These are phyloP conservation scores for Pseudochaenichthys georgianus DNA, from an alignment of 2,797 vertebrate species.

Conservation along the genomic window DNA sequence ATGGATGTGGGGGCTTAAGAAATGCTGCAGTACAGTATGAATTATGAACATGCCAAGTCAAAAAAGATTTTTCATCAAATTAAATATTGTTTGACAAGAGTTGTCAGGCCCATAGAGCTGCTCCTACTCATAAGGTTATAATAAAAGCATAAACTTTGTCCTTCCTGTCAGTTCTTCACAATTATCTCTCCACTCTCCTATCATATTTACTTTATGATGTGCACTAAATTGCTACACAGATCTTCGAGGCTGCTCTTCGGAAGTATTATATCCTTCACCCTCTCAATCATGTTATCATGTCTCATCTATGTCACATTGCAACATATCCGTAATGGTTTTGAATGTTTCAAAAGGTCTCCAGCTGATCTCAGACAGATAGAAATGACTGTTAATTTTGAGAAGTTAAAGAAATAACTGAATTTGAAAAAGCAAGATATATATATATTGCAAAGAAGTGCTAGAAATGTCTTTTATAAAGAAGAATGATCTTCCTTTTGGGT, in stretches of 20 bases:
- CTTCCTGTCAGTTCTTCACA: background rate
- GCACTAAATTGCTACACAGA: background rate
- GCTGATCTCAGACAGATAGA: background rate
- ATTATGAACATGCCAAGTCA: background rate
- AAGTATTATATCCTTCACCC: constrained; percentile 2
- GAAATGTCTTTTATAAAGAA: background rate
- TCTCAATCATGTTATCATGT: background rate
- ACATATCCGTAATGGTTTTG: background rate
- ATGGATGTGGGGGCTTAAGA: background rate
- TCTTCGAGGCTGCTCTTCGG: constrained; percentile 2
- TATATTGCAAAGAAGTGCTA: background rate
- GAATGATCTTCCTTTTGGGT: background rate
- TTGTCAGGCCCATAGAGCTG: background rate
- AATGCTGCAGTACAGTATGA: background rate
- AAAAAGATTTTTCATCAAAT: constrained; percentile 11
- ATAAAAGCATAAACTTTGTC: background rate
- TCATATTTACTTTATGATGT: constrained; percentile 6
- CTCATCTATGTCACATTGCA: background rate
- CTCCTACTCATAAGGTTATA: background rate
- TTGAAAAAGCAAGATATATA: background rate
- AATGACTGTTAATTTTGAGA: background rate
- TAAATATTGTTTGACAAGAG: constrained; percentile 7
- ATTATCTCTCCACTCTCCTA: constrained; percentile 9
- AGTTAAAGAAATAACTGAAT: background rate
- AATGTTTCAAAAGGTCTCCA: background rate